Conservation (phyloP, 1,140 invertebrate genomes). For the Drosophila littoralis region DNA sequence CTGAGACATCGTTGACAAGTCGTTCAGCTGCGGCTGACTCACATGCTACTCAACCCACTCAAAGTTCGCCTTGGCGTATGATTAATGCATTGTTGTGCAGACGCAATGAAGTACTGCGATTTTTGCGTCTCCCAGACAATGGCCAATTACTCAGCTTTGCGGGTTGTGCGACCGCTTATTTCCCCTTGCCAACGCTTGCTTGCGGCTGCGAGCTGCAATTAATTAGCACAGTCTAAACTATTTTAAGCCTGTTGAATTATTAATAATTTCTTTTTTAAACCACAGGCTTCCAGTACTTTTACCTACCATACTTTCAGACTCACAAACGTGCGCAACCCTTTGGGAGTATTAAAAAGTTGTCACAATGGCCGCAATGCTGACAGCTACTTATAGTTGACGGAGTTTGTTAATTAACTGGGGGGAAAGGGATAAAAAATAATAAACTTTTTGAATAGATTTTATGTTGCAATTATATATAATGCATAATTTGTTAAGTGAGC, state of each 20-base stretch:
- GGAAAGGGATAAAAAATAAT: conserved; percentile 1
- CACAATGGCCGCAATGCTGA: conserved; percentile 10
- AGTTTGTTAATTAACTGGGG: conserved; percentile 19
- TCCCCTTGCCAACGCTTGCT: background rate
- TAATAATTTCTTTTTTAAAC: conserved; percentile 15
- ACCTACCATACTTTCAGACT: background rate
- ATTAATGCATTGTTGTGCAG: conserved; percentile 59
- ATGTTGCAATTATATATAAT: too few species aligned
- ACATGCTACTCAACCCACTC: conserved; percentile 8
- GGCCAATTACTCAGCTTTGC: conserved; percentile 39
- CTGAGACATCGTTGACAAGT: conserved; percentile 39
- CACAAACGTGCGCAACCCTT: conserved; percentile 8
- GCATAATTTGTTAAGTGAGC: background rate
- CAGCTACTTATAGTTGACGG: conserved; percentile 24
- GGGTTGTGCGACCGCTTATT: background rate
- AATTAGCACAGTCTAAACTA: conserved; percentile 21
- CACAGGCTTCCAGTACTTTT: background rate
- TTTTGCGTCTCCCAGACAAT: conserved; percentile 29
- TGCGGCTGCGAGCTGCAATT: conserved; percentile 14
- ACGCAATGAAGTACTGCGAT: conserved; percentile 24
- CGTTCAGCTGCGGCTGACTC: conserved; percentile 54
- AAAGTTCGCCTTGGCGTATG: conserved; percentile 52
- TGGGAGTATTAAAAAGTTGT: conserved; percentile 47
- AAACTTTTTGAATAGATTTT: background rate
- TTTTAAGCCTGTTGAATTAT: conserved; percentile 21